phyloP scores from a whole-genome alignment of 23 tunicate genomes.

The Botrylloides violaceus region DNA sequence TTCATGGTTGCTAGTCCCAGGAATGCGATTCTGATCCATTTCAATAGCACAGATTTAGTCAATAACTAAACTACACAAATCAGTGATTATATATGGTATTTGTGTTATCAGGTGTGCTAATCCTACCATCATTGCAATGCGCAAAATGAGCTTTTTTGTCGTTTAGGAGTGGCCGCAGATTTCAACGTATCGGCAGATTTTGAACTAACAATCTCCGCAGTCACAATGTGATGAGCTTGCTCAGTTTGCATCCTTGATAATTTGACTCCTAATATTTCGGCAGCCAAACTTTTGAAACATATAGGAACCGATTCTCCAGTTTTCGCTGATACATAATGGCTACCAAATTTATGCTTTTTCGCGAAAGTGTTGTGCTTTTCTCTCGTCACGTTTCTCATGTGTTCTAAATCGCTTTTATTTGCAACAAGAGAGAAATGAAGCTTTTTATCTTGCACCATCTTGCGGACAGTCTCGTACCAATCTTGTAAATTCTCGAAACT shows the following conservation, averaged over 20 bases:
- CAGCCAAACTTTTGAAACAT: constrained; percentile 63
- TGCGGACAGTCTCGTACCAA: constrained; percentile 48
- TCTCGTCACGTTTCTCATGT: constrained; percentile 52
- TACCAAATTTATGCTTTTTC: constrained; percentile 41
- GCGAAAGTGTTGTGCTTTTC: constrained; percentile 63
- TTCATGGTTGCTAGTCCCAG: too few species aligned
- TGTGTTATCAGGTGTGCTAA: too few species aligned
- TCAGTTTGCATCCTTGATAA: constrained; percentile 58
- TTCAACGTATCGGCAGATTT: constrained; percentile 2
- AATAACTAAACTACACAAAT: too few species aligned
- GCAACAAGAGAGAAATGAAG: constrained; percentile 68
- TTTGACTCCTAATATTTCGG: constrained; percentile 70
- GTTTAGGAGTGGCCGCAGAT: constrained; percentile 1
- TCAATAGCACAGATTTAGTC: too few species aligned
- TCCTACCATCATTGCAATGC: constrained; percentile 31
- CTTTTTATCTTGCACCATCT: constrained; percentile 17
- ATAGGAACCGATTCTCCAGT: constrained; percentile 81
- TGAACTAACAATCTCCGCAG: constrained; percentile 15
- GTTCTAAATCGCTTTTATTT: constrained; percentile 87
- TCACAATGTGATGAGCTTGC: constrained; percentile 36
- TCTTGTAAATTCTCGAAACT: constrained; percentile 75
- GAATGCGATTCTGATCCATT: too few species aligned
- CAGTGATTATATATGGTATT: too few species aligned
- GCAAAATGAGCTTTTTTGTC: constrained; percentile 47
- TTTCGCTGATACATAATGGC: constrained; percentile 80